Evolutionary conservation across 1,140 invertebrate species (phyloP).

Genomic region (Trachelipus rathkii): DNA sequence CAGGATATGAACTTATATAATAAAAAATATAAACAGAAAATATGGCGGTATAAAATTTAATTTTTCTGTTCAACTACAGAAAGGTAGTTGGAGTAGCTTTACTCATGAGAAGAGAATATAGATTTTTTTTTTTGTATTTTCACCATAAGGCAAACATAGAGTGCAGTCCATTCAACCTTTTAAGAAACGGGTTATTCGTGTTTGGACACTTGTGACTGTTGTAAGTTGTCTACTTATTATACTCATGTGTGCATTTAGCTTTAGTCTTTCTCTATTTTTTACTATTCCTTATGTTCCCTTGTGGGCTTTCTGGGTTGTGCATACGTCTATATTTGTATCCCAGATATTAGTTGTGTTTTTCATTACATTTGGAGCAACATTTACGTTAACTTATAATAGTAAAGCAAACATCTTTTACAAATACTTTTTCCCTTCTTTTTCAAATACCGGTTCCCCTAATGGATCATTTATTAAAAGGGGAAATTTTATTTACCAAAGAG

Average conservation of each 20-base stretch:
- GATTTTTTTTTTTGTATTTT: too few relatives aligned
- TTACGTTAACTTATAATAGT: neutral
- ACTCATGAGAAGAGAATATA: too few relatives aligned
- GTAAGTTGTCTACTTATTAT: neutral
- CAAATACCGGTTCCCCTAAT: neutral
- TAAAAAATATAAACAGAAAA: too few relatives aligned
- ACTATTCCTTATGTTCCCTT: neutral
- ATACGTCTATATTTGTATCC: neutral
- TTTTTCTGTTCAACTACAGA: too few relatives aligned
- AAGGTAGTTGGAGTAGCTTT: too few relatives aligned
- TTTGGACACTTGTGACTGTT: neutral
- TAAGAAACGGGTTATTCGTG: too few relatives aligned
- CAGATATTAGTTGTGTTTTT: neutral
- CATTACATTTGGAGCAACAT: neutral
- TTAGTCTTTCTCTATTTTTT: neutral
- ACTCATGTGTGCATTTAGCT: neutral
- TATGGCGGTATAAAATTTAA: too few relatives aligned
- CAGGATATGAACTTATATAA: too few relatives aligned
- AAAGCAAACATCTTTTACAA: neutral
- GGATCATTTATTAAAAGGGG: constrained; percentile 7
- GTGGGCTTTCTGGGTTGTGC: neutral
- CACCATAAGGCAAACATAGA: too few relatives aligned
- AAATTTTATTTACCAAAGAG: constrained; percentile 7
- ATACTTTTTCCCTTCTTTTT: neutral
- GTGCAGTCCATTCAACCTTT: too few relatives aligned